Evolutionary conservation across 1,140 invertebrate genomes (phyloP), one percentile per base, ranked within the genome.

Genomic region (Drosophila saltans): DNA sequence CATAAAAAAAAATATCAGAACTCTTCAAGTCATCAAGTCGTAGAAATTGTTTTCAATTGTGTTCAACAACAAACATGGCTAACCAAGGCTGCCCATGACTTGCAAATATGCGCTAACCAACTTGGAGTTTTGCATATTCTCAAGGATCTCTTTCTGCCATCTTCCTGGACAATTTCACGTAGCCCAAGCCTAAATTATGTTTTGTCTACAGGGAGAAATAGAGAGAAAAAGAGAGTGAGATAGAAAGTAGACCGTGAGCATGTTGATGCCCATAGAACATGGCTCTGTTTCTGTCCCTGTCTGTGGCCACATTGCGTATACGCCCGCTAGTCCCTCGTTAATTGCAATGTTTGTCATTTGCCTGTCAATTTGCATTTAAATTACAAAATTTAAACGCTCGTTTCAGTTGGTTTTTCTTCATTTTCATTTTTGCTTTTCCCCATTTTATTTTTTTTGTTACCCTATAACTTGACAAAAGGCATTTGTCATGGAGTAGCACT

Each of bases 351-450:
- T 89, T 89, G 80, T 88, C 83, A 83, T 88, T 88, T 83, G 80
- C 83, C 69, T 81, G 81, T 84, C 84, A 89, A 89, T 89, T 89
- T 89, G 84, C 84, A 89, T 89, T 89, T 89, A 89, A 89, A 89
- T 89, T 89, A 89, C 84, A 89, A 89, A 89, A 84, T 89, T 89
- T 89, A 89, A 89, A 81, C 78, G 80, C 21, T 77, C 69, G 66
- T 78, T 78, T 72, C 28, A 55, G 66, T 68, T 63, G 65, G 68
- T 66, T 43, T 61, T 59, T 21, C 28, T 55, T 61, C 62, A 52
- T 10, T 52, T 26, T 41, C 36, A 43, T 48, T 39, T 60, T 30
- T 65, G 45, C 21, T 52, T 52, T 52, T 52, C 45, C 21, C 21
- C 45, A 52, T 52, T 33, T 61, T 3, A 36, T 72, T 68, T 39